Conservation (phyloP, 2,888 invertebrate species). For the Tenthredo scrophulariae region DNA sequence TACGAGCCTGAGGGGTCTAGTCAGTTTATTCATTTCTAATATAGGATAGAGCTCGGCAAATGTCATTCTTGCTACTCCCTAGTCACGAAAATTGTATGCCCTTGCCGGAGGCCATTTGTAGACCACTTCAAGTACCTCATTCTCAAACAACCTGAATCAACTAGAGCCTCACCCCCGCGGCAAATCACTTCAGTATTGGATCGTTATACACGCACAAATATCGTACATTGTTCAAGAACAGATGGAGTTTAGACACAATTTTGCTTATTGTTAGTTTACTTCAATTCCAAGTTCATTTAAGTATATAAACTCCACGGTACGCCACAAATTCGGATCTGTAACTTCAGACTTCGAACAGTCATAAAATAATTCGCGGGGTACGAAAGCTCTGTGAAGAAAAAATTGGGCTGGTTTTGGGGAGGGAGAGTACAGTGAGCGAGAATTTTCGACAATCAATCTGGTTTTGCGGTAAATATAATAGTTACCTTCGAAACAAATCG, state of each 20-base stretch:
- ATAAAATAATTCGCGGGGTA: not conserved
- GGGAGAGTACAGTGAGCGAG: not conserved
- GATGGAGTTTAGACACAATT: not conserved
- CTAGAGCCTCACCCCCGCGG: not conserved
- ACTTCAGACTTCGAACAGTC: not conserved
- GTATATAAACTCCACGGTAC: not conserved
- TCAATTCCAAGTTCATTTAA: not conserved
- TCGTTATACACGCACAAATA: not conserved
- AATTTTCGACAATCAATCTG: not conserved
- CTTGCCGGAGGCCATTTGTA: constrained; percentile 22
- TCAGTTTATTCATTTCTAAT: constrained; percentile 23
- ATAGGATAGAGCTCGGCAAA: not conserved
- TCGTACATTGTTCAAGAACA: not conserved
- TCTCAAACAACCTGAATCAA: constrained; percentile 29
- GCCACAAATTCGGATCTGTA: not conserved
- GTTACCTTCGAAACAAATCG: not conserved
- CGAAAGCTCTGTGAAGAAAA: not conserved
- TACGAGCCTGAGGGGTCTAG: not conserved
- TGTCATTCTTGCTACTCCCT: not conserved
- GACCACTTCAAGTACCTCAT: constrained; percentile 15
- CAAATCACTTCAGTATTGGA: constrained; percentile 8
- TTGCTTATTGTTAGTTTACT: not conserved
- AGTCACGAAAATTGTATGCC: not conserved
- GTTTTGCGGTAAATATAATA: not conserved
- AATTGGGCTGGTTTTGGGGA: not conserved